A percentile compares a stretch with the other conserved stretches of the same genome.
Conservation (phyloP, 2,888 invertebrate species). For the Alentia gelatinosa region DNA sequence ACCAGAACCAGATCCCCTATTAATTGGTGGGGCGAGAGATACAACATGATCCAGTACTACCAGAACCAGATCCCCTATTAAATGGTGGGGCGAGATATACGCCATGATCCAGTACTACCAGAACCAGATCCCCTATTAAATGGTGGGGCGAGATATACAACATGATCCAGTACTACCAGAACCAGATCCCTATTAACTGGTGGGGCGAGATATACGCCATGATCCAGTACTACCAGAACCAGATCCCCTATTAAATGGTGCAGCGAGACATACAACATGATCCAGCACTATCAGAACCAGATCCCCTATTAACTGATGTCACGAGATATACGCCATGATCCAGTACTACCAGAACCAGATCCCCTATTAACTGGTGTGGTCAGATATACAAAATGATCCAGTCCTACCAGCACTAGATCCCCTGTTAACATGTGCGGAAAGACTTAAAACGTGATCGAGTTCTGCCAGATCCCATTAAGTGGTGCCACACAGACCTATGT, state of each 20-base stretch:
- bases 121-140: slow-evolving; percentile 96
- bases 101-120: slow-evolving; percentile 99
- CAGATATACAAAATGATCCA: slow-evolving; percentile 99
- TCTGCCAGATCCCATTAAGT: slow-evolving; percentile 99
- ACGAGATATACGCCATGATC: no score
- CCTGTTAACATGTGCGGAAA: slow-evolving; percentile 98
- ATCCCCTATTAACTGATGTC: no score
- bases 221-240: slow-evolving; percentile 86
- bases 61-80: no score
- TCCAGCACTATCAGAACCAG: slow-evolving; percentile 87
- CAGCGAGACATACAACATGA: not conserved
- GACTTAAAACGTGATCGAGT: slow-evolving; percentile 99
- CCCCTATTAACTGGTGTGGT: slow-evolving; percentile 97
- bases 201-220: slow-evolving; percentile 98
- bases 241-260: not conserved
- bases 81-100: slow-evolving; percentile 97
- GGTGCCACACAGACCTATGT: no score
- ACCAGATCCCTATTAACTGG: slow-evolving; percentile 87
- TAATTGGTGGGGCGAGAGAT: no score
- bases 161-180: not conserved
- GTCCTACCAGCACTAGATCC: slow-evolving; percentile 99
- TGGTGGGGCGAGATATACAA: not conserved
- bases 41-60: no score
- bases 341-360: no score
- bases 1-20: slow-evolving; percentile 99